Conservation (phyloP, 2,888 invertebrate species). For the Epinotia bilunana region DNA sequence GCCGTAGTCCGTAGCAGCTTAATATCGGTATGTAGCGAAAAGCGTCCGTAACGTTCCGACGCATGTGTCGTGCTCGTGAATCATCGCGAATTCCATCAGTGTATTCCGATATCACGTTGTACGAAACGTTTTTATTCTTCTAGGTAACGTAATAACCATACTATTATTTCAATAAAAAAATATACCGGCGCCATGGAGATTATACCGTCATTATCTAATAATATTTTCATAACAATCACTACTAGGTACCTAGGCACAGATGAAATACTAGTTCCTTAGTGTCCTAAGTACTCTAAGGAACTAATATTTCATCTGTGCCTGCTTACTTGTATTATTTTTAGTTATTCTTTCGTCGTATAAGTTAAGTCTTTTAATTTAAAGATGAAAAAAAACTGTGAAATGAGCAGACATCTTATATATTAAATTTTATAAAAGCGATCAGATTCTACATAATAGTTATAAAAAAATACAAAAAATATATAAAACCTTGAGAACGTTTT, state of each 20-base stretch:
- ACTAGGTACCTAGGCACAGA: neutral
- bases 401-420: neutral
- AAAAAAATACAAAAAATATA: too few relatives aligned
- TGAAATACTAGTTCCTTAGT: too few relatives aligned
- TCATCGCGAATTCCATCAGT: neutral
- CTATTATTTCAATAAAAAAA: neutral
- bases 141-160: neutral
- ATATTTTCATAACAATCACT: constrained; percentile 2
- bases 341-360: neutral
- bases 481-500: too few relatives aligned
- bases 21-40: too few relatives aligned
- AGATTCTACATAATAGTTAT: neutral
- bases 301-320: too few relatives aligned
- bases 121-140: constrained; percentile 3
- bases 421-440: neutral
- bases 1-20: too few relatives aligned
- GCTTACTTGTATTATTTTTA: neutral
- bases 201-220: neutral
- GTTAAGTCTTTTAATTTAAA: neutral
- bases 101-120: neutral
- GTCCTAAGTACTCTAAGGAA: too few relatives aligned
- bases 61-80: neutral
- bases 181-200: neutral
- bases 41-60: too few relatives aligned
- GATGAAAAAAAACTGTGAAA: neutral